Conservation (phyloP, 2,797 vertebrate species). For the Kryptopterus vitreolus region DNA sequence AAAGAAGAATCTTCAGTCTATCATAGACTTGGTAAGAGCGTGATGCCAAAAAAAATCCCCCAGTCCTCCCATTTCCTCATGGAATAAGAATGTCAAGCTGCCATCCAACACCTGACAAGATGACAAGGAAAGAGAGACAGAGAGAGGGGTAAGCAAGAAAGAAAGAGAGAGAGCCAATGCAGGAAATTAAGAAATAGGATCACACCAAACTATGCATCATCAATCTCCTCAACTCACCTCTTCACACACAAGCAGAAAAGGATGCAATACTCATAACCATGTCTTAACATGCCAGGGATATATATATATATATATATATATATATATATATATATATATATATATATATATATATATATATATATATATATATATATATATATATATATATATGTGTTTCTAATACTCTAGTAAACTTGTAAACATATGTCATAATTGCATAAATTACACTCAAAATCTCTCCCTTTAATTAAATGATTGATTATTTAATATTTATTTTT, state of each 20-base stretch:
- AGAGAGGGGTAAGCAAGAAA: slow-evolving; percentile 71
- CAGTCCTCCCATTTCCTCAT: slow-evolving; percentile 62
- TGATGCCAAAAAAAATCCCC: slow-evolving; percentile 58
- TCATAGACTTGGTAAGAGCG: slow-evolving; percentile 40
- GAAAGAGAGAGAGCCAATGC: slow-evolving; percentile 74
- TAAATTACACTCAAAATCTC: too few relatives aligned
- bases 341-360: too few relatives aligned
- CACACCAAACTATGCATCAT: slow-evolving; percentile 71
- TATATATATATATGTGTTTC: too few relatives aligned
- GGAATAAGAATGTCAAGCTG: slow-evolving; percentile 60
- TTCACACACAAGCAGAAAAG: slow-evolving; percentile 14
- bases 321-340: too few relatives aligned
- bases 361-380: too few relatives aligned
- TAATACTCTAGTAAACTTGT: too few relatives aligned
- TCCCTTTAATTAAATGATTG: too few relatives aligned
- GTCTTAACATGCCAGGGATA: slow-evolving; percentile 19
- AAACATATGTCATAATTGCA: too few relatives aligned
- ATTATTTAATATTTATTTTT: too few relatives aligned
- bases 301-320: too few relatives aligned
- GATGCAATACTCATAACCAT: slow-evolving; percentile 12
- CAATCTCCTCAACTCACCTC: slow-evolving; percentile 28
- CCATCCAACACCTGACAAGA: slow-evolving; percentile 63
- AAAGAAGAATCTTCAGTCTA: slow-evolving; percentile 57
- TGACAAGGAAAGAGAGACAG: slow-evolving; percentile 44
- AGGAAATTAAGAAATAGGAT: slow-evolving; percentile 66